A percentile compares a stretch with the other conserved stretches of the same genome.
phyloP scores from a whole-genome alignment of 2,888 invertebrate genomes.

The Xestobium rufovillosum region DNA sequence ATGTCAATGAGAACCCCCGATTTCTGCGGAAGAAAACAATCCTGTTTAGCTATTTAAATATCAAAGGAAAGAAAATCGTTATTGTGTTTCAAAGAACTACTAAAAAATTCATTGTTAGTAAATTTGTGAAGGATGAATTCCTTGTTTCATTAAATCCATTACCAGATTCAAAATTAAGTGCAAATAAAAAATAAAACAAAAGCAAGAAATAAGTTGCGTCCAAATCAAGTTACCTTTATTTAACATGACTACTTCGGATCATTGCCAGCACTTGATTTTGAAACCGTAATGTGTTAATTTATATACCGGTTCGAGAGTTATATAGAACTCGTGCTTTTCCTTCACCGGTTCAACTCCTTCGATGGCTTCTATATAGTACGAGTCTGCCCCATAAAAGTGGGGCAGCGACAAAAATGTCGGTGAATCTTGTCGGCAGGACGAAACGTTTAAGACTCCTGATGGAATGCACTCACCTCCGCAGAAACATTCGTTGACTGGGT shows the following conservation, averaged over 20 bases:
- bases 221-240: no score
- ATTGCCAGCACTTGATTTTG: no score
- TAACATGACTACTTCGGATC: no score
- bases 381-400: constrained; percentile 71
- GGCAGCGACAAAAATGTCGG: constrained; percentile 77
- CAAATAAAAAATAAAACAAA: constrained; percentile 8
- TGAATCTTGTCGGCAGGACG: constrained; percentile 66
- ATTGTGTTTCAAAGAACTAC: constrained; percentile 4
- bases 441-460: constrained; percentile 66
- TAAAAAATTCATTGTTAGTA: no score
- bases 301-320: constrained; percentile 65
- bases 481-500: constrained; percentile 59
- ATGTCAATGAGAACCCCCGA: constrained; percentile 72
- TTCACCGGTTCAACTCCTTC: constrained; percentile 61
- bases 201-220: no score
- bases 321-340: constrained; percentile 64
- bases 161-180: background rate
- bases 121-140: no score
- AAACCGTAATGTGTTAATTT: no score
- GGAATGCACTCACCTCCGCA: constrained; percentile 66
- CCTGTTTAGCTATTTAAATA: constrained; percentile 3
- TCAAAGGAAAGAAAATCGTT: constrained; percentile 5
- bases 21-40: constrained; percentile 47
- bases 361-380: constrained; percentile 52
- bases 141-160: no score